These are phyloP conservation scores for Phataginus tricuspis DNA, from an alignment of 2,797 vertebrate genomes.

Conservation along the genomic window DNA sequence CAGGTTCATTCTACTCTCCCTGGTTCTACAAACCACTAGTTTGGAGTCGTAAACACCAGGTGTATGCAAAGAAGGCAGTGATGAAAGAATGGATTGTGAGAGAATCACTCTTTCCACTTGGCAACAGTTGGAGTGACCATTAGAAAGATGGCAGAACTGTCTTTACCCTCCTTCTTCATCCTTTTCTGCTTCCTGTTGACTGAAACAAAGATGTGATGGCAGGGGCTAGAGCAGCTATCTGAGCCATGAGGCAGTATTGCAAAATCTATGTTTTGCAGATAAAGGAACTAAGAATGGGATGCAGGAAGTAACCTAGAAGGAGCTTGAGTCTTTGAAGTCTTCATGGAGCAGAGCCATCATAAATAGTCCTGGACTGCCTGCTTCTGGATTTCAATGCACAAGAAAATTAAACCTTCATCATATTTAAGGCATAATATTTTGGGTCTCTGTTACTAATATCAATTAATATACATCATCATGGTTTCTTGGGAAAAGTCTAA, in stretches of 20 bases:
- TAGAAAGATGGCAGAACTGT: background rate
- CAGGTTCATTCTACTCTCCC: background rate
- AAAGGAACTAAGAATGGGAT: background rate
- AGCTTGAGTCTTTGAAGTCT: background rate
- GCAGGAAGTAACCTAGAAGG: background rate
- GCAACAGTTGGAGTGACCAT: background rate
- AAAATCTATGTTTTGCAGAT: background rate
- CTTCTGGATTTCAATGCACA: background rate
- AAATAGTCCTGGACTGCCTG: background rate
- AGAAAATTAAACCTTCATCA: background rate
- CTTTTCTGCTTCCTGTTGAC: background rate
- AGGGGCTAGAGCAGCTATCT: background rate
- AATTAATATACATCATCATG: background rate
- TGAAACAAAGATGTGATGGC: background rate
- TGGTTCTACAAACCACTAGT: background rate
- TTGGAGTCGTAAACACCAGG: background rate
- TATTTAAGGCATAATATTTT: background rate
- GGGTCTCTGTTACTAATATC: background rate
- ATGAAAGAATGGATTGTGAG: background rate
- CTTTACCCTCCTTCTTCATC: background rate
- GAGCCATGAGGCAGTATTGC: background rate
- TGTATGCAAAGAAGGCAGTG: background rate
- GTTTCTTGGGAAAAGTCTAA: conserved; percentile 12
- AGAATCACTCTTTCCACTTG: background rate
- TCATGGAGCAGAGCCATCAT: background rate